phyloP scores from a whole-genome alignment of 2,888 invertebrate genomes.

The Mantis religiosa region DNA sequence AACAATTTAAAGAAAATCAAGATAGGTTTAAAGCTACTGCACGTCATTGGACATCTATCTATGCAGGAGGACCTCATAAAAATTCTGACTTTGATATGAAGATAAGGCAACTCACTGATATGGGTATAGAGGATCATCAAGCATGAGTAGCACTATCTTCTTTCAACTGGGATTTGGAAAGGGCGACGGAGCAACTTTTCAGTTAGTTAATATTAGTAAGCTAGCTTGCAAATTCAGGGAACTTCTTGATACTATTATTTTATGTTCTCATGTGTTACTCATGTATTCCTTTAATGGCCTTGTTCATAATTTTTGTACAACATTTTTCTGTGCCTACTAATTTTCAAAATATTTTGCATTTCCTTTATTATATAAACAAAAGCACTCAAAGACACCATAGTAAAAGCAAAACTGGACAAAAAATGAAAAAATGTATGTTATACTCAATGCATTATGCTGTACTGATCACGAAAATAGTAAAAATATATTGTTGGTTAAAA shows the following conservation, averaged over 20 bases:
- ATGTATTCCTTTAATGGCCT: background rate
- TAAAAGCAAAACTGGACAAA: background rate
- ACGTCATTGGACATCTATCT: constrained; percentile 91
- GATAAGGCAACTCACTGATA: constrained; percentile 82
- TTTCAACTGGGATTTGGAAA: constrained; percentile 87
- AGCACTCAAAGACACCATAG: background rate
- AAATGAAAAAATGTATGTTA: too few relatives aligned
- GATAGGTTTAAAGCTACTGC: constrained; percentile 88
- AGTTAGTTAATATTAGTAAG: constrained; percentile 55
- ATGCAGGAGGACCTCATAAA: constrained; percentile 79
- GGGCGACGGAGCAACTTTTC: constrained; percentile 85
- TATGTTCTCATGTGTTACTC: background rate
- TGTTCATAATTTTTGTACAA: background rate
- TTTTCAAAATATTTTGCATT: background rate
- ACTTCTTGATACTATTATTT: background rate
- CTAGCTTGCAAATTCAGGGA: background rate
- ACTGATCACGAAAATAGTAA: too few relatives aligned
- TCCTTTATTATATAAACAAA: background rate
- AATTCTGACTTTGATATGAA: constrained; percentile 80
- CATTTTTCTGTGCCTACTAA: background rate
- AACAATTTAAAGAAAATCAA: constrained; percentile 87
- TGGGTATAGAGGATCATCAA: constrained; percentile 90
- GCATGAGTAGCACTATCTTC: constrained; percentile 87
- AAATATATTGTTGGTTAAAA: too few relatives aligned
- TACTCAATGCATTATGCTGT: too few relatives aligned